Evolutionary conservation across 2,888 invertebrate species (phyloP).

Genomic region (Ichneumon xanthorius): DNA sequence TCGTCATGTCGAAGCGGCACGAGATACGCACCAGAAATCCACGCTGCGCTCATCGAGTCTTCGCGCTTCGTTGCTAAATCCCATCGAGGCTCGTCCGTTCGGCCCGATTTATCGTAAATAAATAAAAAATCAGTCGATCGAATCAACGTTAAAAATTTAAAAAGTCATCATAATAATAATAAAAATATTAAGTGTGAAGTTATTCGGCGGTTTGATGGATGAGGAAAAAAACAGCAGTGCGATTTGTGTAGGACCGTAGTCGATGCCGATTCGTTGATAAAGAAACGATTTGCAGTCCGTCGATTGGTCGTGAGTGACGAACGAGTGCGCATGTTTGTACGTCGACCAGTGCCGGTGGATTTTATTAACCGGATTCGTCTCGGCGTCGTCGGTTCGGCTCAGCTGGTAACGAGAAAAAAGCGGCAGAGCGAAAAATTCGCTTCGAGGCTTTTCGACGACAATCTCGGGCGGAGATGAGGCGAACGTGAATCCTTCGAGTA

Average conservation of each 20-base stretch:
- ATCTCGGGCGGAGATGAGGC: background rate
- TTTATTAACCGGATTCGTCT: background rate
- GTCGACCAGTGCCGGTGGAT: background rate
- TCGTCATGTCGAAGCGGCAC: slow-evolving; percentile 72
- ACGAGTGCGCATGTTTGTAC: background rate
- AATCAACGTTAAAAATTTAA: background rate
- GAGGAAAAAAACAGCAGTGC: slow-evolving; percentile 16
- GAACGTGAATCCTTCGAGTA: background rate
- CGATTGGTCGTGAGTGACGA: background rate
- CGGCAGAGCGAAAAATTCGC: background rate
- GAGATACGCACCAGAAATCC: slow-evolving; percentile 36
- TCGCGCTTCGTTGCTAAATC: slow-evolving; percentile 15
- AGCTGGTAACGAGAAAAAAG: background rate
- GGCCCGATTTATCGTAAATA: background rate
- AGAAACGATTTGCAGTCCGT: background rate
- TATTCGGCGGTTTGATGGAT: background rate
- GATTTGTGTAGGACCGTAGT: background rate
- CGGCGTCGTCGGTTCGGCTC: background rate
- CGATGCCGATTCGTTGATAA: background rate
- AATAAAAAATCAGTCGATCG: background rate
- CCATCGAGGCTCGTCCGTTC: background rate
- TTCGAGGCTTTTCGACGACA: background rate
- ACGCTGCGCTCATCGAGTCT: background rate
- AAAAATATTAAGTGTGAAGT: background rate
- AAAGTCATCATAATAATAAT: background rate